Evolutionary conservation across 2,113 vertebrate species (phyloP), one percentile per base, ranked within the genome.

Genomic region (Otis tarda): DNA sequence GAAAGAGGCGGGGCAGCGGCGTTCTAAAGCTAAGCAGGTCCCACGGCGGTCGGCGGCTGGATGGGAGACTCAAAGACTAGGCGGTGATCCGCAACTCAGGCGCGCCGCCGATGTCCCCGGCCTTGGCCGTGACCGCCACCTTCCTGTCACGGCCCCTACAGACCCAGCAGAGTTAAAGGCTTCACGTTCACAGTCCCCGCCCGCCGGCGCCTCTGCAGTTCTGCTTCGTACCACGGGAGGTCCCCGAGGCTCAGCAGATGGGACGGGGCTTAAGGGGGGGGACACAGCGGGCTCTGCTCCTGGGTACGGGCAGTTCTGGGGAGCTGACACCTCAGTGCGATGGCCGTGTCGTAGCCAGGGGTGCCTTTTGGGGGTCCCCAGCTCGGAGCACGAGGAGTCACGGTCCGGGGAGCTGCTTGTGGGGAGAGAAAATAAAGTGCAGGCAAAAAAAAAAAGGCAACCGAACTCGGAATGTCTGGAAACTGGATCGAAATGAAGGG

Each of bases 31-130:
- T 84, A 31, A 84, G 82, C 50, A 8, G 91, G 74, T 5, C 0
- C n/a, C 4, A 0, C 1, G 0, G 10, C 16, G 59, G 35, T 2
- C 24, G 10, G n/a, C 8, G 55, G 25, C 1, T 17, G 83, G 89
- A 39, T 53, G 95, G 79, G 86, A 11, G 70, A 11, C 14, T 0
- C 1, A 0, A 0, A 0, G 2, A 0, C 0, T 0, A 1, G 5
- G 0, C 0, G 2, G 4, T 0, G 3, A 2, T 3, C 0, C 4
- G 14, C 12, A 2, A 0, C 2, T 7, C 23, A 2, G 31, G 0
- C 3, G 13, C 1, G 33, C 27, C 20, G 12, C 10, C 17, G 15
- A 22, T 28, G 69, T 43, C 50, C 20, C 13, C 65, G 0, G 1
- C 37, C 9, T 24, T 4, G 73, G 2, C 14, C 52, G 53, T 6